phyloP scores from a whole-genome alignment of 2,797 vertebrate species.

The Phaenicophaeus curvirostris region DNA sequence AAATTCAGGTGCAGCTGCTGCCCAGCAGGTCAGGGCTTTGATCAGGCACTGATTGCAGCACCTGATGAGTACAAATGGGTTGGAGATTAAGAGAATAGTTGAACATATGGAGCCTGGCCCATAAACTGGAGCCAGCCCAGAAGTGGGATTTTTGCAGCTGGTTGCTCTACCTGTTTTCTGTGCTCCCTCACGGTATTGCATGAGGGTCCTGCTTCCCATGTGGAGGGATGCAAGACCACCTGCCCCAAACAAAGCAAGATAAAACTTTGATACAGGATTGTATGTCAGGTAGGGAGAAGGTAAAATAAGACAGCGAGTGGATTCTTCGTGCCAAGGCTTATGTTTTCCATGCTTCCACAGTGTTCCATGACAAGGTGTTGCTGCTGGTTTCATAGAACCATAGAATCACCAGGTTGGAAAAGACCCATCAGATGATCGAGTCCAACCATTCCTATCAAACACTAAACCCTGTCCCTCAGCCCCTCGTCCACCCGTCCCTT shows the following conservation, averaged over 20 bases:
- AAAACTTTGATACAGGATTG: background rate
- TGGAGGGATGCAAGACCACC: background rate
- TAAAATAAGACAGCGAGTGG: background rate
- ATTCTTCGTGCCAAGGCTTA: background rate
- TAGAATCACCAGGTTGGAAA: too few species aligned
- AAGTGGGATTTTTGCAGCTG: background rate
- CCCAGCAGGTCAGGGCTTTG: background rate
- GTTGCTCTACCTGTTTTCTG: background rate
- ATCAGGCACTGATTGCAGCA: background rate
- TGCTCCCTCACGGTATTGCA: background rate
- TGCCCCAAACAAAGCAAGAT: background rate
- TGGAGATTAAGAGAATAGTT: background rate
- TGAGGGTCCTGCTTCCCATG: background rate
- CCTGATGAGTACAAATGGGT: background rate
- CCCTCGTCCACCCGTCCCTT: too few species aligned
- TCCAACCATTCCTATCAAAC: too few species aligned
- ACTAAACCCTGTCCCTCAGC: too few species aligned
- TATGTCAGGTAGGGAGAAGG: background rate
- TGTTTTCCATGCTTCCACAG: background rate
- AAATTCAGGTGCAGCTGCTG: background rate
- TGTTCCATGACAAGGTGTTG: accelerated
- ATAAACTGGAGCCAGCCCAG: background rate
- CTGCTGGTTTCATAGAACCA: too few species aligned
- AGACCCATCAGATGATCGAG: too few species aligned
- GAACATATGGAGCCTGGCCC: background rate